These are phyloP conservation scores for Actenoides lindsayi DNA, from an alignment of 2,113 vertebrate species.

Conservation along the genomic window DNA sequence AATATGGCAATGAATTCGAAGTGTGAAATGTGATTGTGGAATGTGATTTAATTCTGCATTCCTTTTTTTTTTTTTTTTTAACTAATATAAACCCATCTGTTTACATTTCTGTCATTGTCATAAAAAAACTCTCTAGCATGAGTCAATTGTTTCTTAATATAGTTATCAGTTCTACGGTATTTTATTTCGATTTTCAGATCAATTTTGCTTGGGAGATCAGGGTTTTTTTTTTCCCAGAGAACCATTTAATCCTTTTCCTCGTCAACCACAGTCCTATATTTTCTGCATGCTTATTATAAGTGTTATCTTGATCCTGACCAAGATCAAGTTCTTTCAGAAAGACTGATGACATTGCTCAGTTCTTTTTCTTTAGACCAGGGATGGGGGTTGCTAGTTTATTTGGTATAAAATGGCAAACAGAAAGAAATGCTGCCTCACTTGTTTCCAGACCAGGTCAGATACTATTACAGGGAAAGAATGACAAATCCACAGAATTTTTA, in stretches of 20 bases:
- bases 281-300: not conserved
- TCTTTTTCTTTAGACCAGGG: not conserved
- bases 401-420: not conserved
- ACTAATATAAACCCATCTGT: not conserved
- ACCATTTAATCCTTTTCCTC: not conserved
- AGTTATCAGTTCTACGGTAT: not conserved
- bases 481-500: not conserved
- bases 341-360: not conserved
- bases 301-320: not conserved
- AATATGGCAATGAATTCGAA: not conserved
- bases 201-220: not conserved
- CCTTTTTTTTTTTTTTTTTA: not conserved
- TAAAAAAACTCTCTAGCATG: not conserved
- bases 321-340: not conserved
- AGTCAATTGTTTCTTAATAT: not conserved
- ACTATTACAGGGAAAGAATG: not conserved
- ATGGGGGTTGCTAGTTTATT: not conserved
- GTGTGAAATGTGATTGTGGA: not conserved
- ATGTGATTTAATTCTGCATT: not conserved
- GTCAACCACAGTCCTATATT: not conserved
- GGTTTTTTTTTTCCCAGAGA: not conserved
- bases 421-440: not conserved
- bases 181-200: not conserved
- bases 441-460: not conserved
- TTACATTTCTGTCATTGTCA: not conserved